Evolutionary conservation across 2,797 vertebrate genomes (phyloP).

Genomic region (Syncerus caffer): DNA sequence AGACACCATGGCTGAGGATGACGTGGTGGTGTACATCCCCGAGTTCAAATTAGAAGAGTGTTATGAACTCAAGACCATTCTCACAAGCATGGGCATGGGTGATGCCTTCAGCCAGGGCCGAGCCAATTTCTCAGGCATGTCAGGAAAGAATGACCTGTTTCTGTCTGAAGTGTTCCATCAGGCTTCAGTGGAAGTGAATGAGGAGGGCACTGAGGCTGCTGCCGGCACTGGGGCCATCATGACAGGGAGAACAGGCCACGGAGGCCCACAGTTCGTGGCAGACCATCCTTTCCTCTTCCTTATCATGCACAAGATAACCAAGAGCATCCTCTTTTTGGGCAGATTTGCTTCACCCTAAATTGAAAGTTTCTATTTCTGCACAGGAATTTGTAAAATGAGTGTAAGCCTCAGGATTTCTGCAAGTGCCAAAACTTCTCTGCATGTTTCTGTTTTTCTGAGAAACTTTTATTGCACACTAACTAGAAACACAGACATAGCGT

Average conservation of each 20-base stretch:
- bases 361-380: neutral
- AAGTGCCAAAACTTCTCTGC: conserved; percentile 13
- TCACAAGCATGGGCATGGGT: conserved; percentile 89
- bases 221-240: conserved; percentile 84
- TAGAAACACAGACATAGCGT: neutral
- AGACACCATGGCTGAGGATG: conserved; percentile 82
- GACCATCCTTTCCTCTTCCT: conserved; percentile 86
- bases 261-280: conserved; percentile 78
- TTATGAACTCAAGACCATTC: conserved; percentile 85
- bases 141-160: conserved; percentile 80
- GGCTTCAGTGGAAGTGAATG: conserved; percentile 91
- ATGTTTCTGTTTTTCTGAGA: conserved; percentile 47
- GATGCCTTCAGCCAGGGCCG: conserved; percentile 84
- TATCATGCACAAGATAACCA: conserved; percentile 78
- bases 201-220: conserved; percentile 92
- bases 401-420: neutral
- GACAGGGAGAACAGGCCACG: conserved; percentile 77
- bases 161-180: conserved; percentile 92
- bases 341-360: conserved; percentile 79
- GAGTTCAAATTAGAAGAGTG: conserved; percentile 88
- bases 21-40: conserved; percentile 87
- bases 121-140: conserved; percentile 90
- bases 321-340: conserved; percentile 81
- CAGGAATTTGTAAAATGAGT: conserved; percentile 17
- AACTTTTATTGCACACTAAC: neutral